phyloP scores from a whole-genome alignment of 2,113 vertebrate genomes.

The Xiphophorus couchianus region DNA sequence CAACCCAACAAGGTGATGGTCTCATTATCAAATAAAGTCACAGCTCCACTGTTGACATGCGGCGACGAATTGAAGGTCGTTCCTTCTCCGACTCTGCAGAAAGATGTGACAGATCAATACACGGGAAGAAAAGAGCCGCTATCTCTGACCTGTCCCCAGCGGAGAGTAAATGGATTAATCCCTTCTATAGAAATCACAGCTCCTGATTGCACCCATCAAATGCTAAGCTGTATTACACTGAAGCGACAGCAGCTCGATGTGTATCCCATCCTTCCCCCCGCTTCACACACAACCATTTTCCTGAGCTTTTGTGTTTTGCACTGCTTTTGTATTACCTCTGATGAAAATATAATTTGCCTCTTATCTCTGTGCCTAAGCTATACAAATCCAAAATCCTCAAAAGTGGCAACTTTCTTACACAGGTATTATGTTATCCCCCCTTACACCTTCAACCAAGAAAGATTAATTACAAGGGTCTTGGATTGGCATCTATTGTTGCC shows the following conservation, averaged over 20 bases:
- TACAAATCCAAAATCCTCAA: slow-evolving; percentile 96
- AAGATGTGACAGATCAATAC: slow-evolving; percentile 94
- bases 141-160: slow-evolving; percentile 86
- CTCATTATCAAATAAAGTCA: slow-evolving; percentile 80
- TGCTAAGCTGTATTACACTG: slow-evolving; percentile 93
- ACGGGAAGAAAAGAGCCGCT: slow-evolving; percentile 69
- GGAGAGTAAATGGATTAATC: slow-evolving; percentile 96
- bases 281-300: slow-evolving; percentile 26
- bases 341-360: slow-evolving; percentile 99
- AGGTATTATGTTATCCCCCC: slow-evolving; percentile 91
- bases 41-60: slow-evolving; percentile 68
- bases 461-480: slow-evolving; percentile 95
- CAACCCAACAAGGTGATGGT: slow-evolving; percentile 71
- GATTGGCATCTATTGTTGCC: slow-evolving; percentile 94
- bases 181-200: slow-evolving; percentile 92
- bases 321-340: slow-evolving; percentile 92
- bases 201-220: slow-evolving; percentile 94
- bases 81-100: slow-evolving; percentile 69
- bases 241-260: slow-evolving; percentile 93
- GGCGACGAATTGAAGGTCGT: slow-evolving; percentile 74
- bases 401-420: slow-evolving; percentile 94
- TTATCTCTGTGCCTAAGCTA: slow-evolving; percentile 96
- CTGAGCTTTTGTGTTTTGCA: slow-evolving; percentile 88
- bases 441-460: slow-evolving; percentile 74
- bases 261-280: slow-evolving; percentile 81